Percentiles rank a stretch among this genome's conserved stretches.
Evolutionary conservation across 2,113 vertebrate species (phyloP).

Genomic region (Helogale parvula): DNA sequence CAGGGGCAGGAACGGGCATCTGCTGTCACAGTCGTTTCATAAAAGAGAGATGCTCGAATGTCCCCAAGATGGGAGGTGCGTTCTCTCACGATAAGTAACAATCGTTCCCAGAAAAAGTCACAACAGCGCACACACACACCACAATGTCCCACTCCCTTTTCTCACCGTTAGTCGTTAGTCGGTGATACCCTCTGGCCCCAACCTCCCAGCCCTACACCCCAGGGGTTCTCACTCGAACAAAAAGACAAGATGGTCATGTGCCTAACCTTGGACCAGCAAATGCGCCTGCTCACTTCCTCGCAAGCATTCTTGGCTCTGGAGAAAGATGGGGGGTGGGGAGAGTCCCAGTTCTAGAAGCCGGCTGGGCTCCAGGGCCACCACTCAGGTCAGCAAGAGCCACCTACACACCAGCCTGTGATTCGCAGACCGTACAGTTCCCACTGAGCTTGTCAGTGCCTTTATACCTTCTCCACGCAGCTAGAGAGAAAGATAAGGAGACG

Average conservation of each 20-base stretch:
- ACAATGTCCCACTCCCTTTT: not conserved
- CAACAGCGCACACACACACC: not conserved
- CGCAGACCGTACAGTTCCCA: not conserved
- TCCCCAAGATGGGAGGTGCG: not conserved
- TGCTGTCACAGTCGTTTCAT: not conserved
- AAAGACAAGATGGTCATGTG: accelerated
- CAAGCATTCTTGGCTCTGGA: not conserved
- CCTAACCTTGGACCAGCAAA: not conserved
- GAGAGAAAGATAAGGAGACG: not conserved
- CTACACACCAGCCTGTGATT: accelerated
- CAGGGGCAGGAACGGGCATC: no score
- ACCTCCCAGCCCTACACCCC: not conserved
- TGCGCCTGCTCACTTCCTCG: not conserved
- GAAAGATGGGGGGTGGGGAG: not conserved
- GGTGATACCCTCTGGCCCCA: not conserved
- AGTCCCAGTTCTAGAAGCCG: not conserved
- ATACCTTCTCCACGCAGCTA: not conserved
- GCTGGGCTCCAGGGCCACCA: not conserved
- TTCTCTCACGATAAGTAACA: not conserved
- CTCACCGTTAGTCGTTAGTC: no score
- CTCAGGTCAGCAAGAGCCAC: not conserved
- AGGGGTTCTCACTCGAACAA: not conserved
- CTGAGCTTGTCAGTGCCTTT: not conserved
- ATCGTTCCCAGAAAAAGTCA: not conserved
- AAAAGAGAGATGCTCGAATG: not conserved